Percentiles rank a stretch among this genome's conserved stretches.
Conservation (phyloP, 2,113 vertebrate species). For the Forbesichthys papilliferus region DNA sequence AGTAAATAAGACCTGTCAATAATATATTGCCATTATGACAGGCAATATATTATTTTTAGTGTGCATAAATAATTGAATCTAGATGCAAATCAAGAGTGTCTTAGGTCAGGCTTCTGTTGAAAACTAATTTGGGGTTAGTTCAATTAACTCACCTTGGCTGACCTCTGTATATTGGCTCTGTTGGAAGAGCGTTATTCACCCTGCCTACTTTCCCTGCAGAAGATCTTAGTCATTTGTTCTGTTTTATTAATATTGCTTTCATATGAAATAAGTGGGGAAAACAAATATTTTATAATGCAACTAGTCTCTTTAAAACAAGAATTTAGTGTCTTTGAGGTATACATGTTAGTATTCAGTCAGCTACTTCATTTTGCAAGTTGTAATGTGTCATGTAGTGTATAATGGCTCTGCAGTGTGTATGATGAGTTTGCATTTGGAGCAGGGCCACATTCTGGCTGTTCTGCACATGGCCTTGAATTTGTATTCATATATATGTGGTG, state of each 20-base stretch:
- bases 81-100: neutral
- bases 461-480: conserved; percentile 16
- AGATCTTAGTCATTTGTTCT: neutral
- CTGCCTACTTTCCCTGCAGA: neutral
- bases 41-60: conserved; percentile 22
- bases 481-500: conserved; percentile 26
- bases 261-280: neutral
- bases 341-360: no score
- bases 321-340: no score
- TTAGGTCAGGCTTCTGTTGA: no score
- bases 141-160: no score
- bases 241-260: neutral
- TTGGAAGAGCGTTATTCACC: neutral
- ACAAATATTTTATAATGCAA: no score
- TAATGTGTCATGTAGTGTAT: neutral
- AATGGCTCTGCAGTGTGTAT: neutral
- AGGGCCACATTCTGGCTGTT: neutral
- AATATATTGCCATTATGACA: neutral
- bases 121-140: no score
- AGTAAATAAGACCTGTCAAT: conserved; percentile 15
- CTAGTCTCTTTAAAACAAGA: no score
- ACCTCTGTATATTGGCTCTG: no score
- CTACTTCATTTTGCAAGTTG: neutral
- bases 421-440: conserved; percentile 1
- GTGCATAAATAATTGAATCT: neutral